These are phyloP conservation scores for Athalia rosae DNA, from an alignment of 2,888 invertebrate genomes.

Conservation along the genomic window DNA sequence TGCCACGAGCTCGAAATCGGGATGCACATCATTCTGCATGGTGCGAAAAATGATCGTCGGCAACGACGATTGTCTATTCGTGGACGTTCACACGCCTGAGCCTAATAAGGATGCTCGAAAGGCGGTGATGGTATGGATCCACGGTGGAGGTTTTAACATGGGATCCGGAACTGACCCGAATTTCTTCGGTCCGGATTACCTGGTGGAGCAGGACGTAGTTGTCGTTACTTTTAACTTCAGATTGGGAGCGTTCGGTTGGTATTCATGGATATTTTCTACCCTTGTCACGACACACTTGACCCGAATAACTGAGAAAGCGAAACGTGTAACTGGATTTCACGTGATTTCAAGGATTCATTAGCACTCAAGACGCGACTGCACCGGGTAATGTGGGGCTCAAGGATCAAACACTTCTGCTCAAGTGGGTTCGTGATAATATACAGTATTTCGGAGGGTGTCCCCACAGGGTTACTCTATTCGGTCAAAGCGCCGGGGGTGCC, in stretches of 20 bases:
- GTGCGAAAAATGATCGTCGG: slow-evolving; percentile 60
- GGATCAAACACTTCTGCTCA: slow-evolving; percentile 67
- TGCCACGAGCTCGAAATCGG: slow-evolving; percentile 60
- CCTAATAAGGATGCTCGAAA: slow-evolving; percentile 60
- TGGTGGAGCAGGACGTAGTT: slow-evolving; percentile 66
- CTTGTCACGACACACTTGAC: not conserved
- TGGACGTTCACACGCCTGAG: slow-evolving; percentile 50
- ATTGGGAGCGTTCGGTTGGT: slow-evolving; percentile 35
- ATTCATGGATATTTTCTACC: not conserved
- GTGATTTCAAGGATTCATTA: slow-evolving; percentile 22
- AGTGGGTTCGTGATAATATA: slow-evolving; percentile 68
- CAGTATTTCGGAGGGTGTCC: slow-evolving; percentile 66
- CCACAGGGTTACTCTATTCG: slow-evolving; percentile 65
- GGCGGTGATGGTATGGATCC: slow-evolving; percentile 66
- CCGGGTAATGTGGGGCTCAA: slow-evolving; percentile 52
- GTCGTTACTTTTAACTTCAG: slow-evolving; percentile 65
- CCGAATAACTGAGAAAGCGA: not conserved
- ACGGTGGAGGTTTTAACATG: slow-evolving; percentile 56
- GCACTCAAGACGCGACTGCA: slow-evolving; percentile 28
- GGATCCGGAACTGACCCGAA: slow-evolving; percentile 50
- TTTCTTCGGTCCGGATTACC: slow-evolving; percentile 63
- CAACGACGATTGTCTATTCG: slow-evolving; percentile 64
- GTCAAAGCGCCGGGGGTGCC: slow-evolving; percentile 52
- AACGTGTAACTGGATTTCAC: not conserved
- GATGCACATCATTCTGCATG: slow-evolving; percentile 65